Evolutionary conservation across 2,888 invertebrate species (phyloP).

Genomic region (Nineta flava): DNA sequence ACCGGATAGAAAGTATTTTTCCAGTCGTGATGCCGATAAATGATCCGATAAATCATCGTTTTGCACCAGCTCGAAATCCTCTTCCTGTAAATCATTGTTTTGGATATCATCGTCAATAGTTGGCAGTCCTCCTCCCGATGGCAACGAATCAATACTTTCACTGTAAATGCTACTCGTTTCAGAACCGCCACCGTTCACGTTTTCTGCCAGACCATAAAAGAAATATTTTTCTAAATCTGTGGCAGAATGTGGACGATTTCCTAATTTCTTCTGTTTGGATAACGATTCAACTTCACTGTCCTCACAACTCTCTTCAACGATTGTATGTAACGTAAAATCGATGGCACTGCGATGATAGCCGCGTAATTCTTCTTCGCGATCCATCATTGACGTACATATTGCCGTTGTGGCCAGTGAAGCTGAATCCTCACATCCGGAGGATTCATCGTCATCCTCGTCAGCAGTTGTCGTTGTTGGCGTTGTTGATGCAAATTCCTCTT

Average conservation of each 20-base stretch:
- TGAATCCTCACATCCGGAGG: conserved; percentile 51
- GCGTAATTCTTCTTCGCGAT: conserved; percentile 66
- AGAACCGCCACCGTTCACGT: conserved; percentile 41
- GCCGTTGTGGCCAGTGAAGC: conserved; percentile 24
- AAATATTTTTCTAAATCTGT: conserved; percentile 84
- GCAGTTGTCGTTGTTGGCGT: conserved; percentile 46
- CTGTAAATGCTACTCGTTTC: conserved; percentile 79
- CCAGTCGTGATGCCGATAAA: conserved; percentile 66
- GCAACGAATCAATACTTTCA: conserved; percentile 61
- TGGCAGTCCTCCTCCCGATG: conserved; percentile 31
- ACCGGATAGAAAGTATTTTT: conserved; percentile 78
- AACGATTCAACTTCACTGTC: conserved; percentile 70
- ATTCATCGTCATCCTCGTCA: conserved; percentile 37
- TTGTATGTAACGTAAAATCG: conserved; percentile 83
- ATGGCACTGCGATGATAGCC: conserved; percentile 70
- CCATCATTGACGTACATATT: conserved; percentile 25
- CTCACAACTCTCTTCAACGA: conserved; percentile 88
- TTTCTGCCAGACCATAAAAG: conserved; percentile 71
- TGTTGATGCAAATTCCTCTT: conserved; percentile 44
- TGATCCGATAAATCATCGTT: conserved; percentile 31
- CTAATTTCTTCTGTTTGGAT: conserved; percentile 28
- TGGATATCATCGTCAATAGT: conserved; percentile 22
- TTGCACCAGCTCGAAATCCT: conserved; percentile 14
- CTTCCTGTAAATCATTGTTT: conserved; percentile 12
- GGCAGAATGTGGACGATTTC: conserved; percentile 53